These are phyloP conservation scores for Danaus melanippus DNA, from an alignment of 1,140 invertebrate species.

Conservation along the genomic window DNA sequence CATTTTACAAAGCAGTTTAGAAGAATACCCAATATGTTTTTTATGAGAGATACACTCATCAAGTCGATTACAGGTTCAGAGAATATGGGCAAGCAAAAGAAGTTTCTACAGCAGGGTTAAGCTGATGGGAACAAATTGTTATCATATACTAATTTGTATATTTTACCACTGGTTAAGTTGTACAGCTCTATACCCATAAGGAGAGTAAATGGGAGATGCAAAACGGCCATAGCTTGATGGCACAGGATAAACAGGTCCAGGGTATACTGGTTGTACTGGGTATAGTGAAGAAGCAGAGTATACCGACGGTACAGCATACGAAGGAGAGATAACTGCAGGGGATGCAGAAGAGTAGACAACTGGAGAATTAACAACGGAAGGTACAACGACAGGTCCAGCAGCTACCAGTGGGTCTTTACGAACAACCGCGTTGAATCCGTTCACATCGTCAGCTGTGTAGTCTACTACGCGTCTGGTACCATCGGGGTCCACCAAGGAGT, in stretches of 20 bases:
- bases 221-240: too few relatives aligned
- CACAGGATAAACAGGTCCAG: neutral
- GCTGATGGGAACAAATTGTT: too few relatives aligned
- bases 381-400: conserved; percentile 24
- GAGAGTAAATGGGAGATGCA: too few relatives aligned
- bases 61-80: too few relatives aligned
- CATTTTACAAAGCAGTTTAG: too few relatives aligned
- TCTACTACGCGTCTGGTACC: conserved; percentile 66
- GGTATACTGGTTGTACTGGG: neutral
- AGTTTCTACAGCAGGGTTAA: too few relatives aligned
- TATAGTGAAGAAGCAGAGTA: neutral
- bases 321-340: neutral
- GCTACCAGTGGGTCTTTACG: conserved; percentile 47
- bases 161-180: too few relatives aligned
- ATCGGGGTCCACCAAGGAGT: conserved; percentile 62
- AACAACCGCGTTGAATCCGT: conserved; percentile 68
- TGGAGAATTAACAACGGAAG: conserved; percentile 8
- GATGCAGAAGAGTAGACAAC: conserved; percentile 5
- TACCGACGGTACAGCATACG: neutral
- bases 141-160: too few relatives aligned
- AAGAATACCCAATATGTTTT: too few relatives aligned
- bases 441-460: conserved; percentile 65
- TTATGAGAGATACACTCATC: too few relatives aligned
- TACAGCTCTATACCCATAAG: too few relatives aligned
- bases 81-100: too few relatives aligned